Conservation (phyloP, 2,113 vertebrate species). For the Conger conger region DNA sequence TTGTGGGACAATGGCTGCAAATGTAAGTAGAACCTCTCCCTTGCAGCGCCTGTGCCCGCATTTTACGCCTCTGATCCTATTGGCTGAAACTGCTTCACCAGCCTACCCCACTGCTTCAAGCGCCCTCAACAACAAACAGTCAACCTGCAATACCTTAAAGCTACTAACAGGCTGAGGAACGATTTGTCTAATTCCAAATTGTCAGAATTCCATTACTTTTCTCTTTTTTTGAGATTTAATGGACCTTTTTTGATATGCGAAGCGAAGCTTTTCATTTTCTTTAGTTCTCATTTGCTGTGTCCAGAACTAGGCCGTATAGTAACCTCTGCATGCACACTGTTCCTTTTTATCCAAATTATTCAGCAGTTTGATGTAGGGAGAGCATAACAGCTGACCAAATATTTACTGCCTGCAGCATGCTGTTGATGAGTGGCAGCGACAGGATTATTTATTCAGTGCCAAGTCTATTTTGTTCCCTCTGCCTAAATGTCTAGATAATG, state of each 20-base stretch:
- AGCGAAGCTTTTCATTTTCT: not conserved
- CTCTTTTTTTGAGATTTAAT: not conserved
- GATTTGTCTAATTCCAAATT: not conserved
- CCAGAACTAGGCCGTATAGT: not conserved
- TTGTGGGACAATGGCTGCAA: conserved; percentile 96
- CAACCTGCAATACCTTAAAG: not conserved
- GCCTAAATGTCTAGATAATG: conserved; percentile 7
- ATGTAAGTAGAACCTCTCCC: conserved; percentile 87
- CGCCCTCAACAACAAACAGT: not conserved
- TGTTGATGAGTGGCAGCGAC: conserved; percentile 35
- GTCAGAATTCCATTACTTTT: not conserved
- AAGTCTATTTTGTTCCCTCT: not conserved
- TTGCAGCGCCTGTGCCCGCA: conserved; percentile 55
- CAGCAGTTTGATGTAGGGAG: conserved; percentile 46
- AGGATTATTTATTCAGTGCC: conserved; percentile 54
- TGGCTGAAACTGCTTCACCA: not conserved
- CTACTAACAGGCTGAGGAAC: not conserved
- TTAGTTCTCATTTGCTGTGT: conserved; percentile 6
- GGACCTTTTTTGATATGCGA: not conserved
- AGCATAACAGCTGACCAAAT: conserved; percentile 70
- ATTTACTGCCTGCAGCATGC: conserved; percentile 60
- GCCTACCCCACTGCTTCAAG: not conserved
- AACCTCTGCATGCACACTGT: conserved; percentile 40
- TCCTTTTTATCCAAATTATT: conserved; percentile 34
- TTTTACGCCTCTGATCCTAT: conserved; percentile 30